Evolutionary conservation across 1,140 invertebrate species (phyloP), one percentile per base, ranked within the genome.

Genomic region (Cydia fagiglandana): DNA sequence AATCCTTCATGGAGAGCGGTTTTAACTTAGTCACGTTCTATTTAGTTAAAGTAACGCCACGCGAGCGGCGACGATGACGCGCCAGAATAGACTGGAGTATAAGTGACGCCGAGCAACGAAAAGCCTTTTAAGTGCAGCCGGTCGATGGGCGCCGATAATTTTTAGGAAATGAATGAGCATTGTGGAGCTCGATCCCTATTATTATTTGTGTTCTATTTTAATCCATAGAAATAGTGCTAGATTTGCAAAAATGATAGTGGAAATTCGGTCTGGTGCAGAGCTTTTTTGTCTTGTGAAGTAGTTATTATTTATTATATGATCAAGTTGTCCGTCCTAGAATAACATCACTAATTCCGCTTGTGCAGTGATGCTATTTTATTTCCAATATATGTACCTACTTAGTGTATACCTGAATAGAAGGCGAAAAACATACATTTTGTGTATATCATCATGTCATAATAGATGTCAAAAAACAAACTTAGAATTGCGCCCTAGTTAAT

Each of bases 101-200:
- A 75, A 82, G 85, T 86, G 88, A 87, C 84, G 86, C 80, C 79
- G 82, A n/a, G 64, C 53, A 78, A 84, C 80, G 83, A 88, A 88
- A 88, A 85, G 81, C 89, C 73, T 78, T 86, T 78, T 84, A 88
- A 90, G 88, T 91, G 88, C 85, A 88, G 50, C 64, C 74, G 78
- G 74, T 79, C 78, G 77, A 75, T 79, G 73, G 28, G 73, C 15
- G 70, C 45, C 20, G 64, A 74, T 30, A 9, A 45, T 17, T 64
- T 24, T 28, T 76, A 53, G 64, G 7, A 38, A 38, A 61, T 61
- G 53, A 61, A n/a, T 61, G 64, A 24, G 20, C 20, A 24, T 61
- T 61, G 56, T 20, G 56, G 20, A 61, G 56, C 10, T 61, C 24
- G 24, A 6, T 24, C 17, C n/a, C 20, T 61, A 24, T 61, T 61